A percentile compares a stretch with the other conserved stretches of the same genome.
Conservation (phyloP, 2,888 invertebrate species). For the Ophion obscuratus region DNA sequence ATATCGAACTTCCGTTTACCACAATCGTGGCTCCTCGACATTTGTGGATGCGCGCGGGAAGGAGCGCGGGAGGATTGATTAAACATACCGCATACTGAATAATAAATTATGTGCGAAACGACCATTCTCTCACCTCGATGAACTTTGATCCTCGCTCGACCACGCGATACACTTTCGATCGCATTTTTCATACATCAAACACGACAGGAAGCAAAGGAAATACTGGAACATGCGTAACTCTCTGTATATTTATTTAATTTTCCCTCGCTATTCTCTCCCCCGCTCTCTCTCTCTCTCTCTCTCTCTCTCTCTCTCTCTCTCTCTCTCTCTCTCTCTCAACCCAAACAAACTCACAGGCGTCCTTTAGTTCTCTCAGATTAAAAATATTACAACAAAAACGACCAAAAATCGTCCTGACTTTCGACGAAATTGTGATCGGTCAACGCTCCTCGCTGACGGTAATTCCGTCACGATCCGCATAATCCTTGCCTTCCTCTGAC, state of each 20-base stretch:
- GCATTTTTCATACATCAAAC: neutral
- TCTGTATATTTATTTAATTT: slow-evolving; percentile 19
- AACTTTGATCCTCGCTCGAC: slow-evolving; percentile 35
- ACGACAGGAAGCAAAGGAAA: neutral
- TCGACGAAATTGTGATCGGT: slow-evolving; percentile 1
- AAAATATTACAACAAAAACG: too few species aligned
- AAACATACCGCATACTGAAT: slow-evolving; percentile 31
- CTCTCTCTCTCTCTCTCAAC: too few species aligned
- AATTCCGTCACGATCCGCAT: slow-evolving; percentile 59
- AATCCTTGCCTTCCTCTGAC: slow-evolving; percentile 62
- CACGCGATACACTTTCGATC: neutral
- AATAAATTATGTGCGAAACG: slow-evolving; percentile 4
- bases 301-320: too few species aligned
- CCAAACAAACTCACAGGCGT: too few species aligned
- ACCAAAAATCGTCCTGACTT: neutral
- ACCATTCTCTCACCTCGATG: slow-evolving; percentile 6
- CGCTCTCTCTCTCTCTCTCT: too few species aligned
- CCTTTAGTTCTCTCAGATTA: too few species aligned
- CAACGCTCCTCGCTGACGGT: slow-evolving; percentile 30
- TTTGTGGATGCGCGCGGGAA: neutral
- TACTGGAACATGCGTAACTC: neutral
- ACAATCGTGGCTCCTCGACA: neutral
- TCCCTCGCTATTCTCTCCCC: neutral
- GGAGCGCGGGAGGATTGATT: slow-evolving; percentile 23
- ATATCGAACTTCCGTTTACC: slow-evolving; percentile 4